Base-by-base conservation (phyloP, 1,140 invertebrate genomes). In the Theocolax elegans region DNA sequence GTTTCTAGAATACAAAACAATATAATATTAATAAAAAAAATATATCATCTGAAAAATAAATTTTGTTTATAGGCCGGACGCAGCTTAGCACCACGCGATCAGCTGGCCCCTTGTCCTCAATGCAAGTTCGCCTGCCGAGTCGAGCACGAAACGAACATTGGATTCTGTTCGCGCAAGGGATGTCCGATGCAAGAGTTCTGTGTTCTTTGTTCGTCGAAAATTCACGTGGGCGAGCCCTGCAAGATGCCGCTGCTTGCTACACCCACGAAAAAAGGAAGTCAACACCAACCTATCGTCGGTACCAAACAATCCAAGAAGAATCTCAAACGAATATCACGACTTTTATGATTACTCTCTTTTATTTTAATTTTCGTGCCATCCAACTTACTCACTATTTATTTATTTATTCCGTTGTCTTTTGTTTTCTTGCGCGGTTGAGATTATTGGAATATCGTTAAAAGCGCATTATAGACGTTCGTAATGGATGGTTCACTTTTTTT, bases 21-120 rank as follows among this genome's bases (percentile, higher is more conserved):
- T n/a, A n/a, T n/a, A n/a, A n/a, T n/a, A n/a, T n/a, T n/a, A n/a
- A n/a, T n/a, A n/a, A n/a, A n/a, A n/a, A n/a, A n/a, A n/a, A n/a
- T n/a, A n/a, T n/a, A n/a, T n/a, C n/a, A n/a, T n/a, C n/a, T n/a
- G n/a, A n/a, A n/a, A n/a, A n/a, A n/a, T n/a, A n/a, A n/a, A n/a
- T n/a, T n/a, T n/a, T n/a, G n/a, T n/a, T 83, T 82, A 15, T 73
- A 85, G 84, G 83, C 83, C 56, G 81, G 83, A 73, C 81, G 83
- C 13, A 81, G 77, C 1, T 72, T 86, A 2, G 81, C 76, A 12
- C 80, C 78, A 6, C 75, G 74, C 73, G 82, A 85, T 42, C 79
- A 83, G 25, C 63, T 85, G 46, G 48, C 83, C 38, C 74, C 76
- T 0, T 86, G 84, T 62, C 84, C 84, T 19, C 84, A 79, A 25